Conservation (phyloP, 2,113 vertebrate genomes). For the Spizaetus ornatus region DNA sequence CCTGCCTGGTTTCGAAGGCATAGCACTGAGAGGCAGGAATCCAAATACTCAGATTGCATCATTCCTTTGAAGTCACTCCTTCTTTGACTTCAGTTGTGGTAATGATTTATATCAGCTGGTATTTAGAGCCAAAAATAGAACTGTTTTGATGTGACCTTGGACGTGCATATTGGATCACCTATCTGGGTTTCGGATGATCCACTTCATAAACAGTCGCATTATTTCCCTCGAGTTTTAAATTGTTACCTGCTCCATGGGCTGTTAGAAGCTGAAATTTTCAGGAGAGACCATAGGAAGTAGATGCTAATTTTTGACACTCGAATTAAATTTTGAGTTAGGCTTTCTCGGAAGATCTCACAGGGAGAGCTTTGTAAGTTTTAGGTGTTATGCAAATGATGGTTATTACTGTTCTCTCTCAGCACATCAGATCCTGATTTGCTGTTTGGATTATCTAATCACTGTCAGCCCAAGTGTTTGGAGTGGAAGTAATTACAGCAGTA, state of each 20-base stretch:
- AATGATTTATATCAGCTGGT: background rate
- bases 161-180: background rate
- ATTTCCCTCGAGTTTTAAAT: background rate
- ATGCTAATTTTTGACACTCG: background rate
- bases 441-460: background rate
- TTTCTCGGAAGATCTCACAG: background rate
- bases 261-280: background rate
- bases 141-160: background rate
- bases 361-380: background rate
- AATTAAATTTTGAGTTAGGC: background rate
- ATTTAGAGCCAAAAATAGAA: background rate
- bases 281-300: background rate
- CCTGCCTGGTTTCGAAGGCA: background rate
- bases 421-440: background rate
- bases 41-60: background rate
- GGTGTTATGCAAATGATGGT: background rate
- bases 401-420: background rate
- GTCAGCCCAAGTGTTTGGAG: background rate
- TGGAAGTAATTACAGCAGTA: background rate
- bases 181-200: background rate
- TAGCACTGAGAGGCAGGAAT: background rate
- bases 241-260: background rate
- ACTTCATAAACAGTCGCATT: background rate
- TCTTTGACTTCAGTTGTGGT: background rate
- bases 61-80: conserved; percentile 16